Conservation (phyloP, 2,888 invertebrate species). For the Chloromyia formosa region DNA sequence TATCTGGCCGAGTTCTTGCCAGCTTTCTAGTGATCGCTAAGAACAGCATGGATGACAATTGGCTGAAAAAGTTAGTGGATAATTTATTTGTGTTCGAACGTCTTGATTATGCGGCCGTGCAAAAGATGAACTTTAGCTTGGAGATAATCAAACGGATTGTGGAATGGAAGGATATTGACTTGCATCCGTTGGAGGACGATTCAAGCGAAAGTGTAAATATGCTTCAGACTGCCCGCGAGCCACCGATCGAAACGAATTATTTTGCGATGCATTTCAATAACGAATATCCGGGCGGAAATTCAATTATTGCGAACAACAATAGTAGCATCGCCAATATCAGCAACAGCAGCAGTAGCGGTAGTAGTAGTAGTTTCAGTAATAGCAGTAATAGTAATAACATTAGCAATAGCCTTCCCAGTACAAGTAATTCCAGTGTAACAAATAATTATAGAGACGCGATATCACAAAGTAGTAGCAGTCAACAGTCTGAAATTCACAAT, state of each 20-base stretch:
- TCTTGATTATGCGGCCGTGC: slow-evolving; percentile 71
- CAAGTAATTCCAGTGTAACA: slow-evolving; percentile 43
- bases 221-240: slow-evolving; percentile 48
- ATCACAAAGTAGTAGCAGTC: slow-evolving; percentile 28
- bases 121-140: slow-evolving; percentile 83
- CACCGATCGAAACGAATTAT: slow-evolving; percentile 61
- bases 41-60: slow-evolving; percentile 80
- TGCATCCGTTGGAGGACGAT: slow-evolving; percentile 79
- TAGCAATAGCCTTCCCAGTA: slow-evolving; percentile 39
- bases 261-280: slow-evolving; percentile 61
- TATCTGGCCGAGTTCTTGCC: slow-evolving; percentile 81
- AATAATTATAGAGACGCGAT: slow-evolving; percentile 26
- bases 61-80: slow-evolving; percentile 80
- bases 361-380: slow-evolving; percentile 21
- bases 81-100: slow-evolving; percentile 74
- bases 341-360: slow-evolving; percentile 45
- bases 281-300: slow-evolving; percentile 48
- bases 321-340: slow-evolving; percentile 39
- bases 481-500: slow-evolving; percentile 37
- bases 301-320: slow-evolving; percentile 44
- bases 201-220: slow-evolving; percentile 41
- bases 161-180: slow-evolving; percentile 86
- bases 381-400: slow-evolving; percentile 13
- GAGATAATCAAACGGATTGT: slow-evolving; percentile 87
- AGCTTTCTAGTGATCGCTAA: slow-evolving; percentile 86